Percentiles rank a stretch among this genome's conserved stretches.
phyloP scores from a whole-genome alignment of 2,797 vertebrate species.

The Tauraco hartlaubi region DNA sequence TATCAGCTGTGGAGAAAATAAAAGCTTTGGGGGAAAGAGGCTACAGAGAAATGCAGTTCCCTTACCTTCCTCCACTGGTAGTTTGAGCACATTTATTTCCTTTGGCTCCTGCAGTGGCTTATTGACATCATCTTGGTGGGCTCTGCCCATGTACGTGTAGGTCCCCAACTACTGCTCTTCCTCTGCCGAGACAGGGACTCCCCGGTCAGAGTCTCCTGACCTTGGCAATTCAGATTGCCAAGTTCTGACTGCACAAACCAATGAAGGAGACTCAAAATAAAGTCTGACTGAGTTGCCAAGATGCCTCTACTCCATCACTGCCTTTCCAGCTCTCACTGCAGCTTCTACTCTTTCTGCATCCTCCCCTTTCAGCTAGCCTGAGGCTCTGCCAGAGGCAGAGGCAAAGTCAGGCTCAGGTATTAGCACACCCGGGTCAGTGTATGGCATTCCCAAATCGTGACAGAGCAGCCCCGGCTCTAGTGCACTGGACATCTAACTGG shows the following conservation, averaged over 20 bases:
- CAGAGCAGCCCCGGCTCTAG: neutral
- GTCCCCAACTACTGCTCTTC: neutral
- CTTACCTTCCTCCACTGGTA: neutral
- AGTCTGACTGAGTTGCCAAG: neutral
- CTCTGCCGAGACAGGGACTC: neutral
- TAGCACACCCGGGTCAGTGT: neutral
- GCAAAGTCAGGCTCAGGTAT: neutral
- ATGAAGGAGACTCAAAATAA: neutral
- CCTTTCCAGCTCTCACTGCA: neutral
- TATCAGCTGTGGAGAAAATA: neutral
- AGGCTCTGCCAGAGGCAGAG: neutral
- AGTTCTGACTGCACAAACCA: neutral
- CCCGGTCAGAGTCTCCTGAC: neutral
- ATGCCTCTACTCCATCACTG: neutral
- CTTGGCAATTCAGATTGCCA: neutral
- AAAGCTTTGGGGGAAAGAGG: neutral
- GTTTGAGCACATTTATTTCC: neutral
- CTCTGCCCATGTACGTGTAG: neutral
- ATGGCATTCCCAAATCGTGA: neutral
- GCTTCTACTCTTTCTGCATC: neutral
- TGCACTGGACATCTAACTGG: fast-evolving
- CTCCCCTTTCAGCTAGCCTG: neutral
- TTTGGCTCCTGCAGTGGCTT: neutral
- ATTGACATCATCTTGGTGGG: neutral
- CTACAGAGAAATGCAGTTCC: neutral